Conservation (phyloP, 2,797 vertebrate genomes). For the Cephalopachus bancanus region DNA sequence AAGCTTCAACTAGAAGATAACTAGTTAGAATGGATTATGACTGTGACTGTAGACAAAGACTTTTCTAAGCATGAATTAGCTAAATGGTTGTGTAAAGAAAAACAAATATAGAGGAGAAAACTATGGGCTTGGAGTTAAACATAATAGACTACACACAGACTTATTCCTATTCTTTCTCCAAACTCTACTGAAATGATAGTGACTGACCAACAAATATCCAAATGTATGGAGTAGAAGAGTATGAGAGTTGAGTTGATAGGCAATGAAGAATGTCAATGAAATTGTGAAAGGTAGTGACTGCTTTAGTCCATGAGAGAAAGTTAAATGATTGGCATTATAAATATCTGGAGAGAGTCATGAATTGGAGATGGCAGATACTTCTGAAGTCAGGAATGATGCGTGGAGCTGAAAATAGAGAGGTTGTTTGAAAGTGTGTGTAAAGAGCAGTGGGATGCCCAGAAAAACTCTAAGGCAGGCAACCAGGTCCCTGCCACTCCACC, state of each 20-base stretch:
- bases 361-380: background rate
- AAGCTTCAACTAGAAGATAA: background rate
- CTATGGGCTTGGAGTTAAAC: background rate
- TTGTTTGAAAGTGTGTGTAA: background rate
- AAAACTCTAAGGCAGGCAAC: background rate
- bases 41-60: background rate
- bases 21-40: background rate
- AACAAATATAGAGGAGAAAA: background rate
- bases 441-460: background rate
- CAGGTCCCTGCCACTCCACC: fast-evolving
- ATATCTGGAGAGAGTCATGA: background rate
- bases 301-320: background rate
- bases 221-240: background rate
- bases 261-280: background rate
- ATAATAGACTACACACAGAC: fast-evolving
- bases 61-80: background rate
- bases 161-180: background rate
- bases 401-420: background rate
- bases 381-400: fast-evolving
- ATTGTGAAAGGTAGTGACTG: background rate
- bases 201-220: background rate
- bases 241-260: background rate
- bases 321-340: background rate
- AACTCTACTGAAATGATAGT: background rate
- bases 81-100: background rate